Evolutionary conservation across 1,140 invertebrate species (phyloP), one percentile per base, ranked within the genome.

Genomic region (Drosophila dunni): DNA sequence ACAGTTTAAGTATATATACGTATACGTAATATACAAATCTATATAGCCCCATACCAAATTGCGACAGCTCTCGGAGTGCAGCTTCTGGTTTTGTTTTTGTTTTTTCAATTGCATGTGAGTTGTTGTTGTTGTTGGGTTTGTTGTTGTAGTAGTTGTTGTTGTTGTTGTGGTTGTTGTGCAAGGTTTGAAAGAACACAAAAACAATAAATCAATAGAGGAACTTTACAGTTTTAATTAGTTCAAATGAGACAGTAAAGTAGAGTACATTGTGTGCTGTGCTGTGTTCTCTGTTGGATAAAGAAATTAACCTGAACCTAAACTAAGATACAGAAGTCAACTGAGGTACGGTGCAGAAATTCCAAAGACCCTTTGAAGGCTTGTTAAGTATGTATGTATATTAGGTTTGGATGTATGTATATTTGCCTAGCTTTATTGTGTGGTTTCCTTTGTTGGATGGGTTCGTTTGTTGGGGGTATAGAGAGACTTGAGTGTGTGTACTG

Each of bases 51-150:
- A 92, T 92, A 92, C 91, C 91, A 92, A 91, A 84, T 92, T 92
- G 91, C 91, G 91, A 92, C 91, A 92, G 81, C 91, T 92, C 82
- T 92, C 91, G 84, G 91, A 91, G 91, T 91, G 81, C 91, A 91
- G 75, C 89, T 90, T 89, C 91, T 92, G 78, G 81, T 91, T 90
- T 83, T 83, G 54, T 76, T 82, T 78, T 79, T 76, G 54, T 76
- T 82, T 78, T 79, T 76, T 60, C 6, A 65, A 34, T 60, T 69
- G 64, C 58, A 73, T 69, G 36, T 67, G 44, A 65, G 42, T 69
- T 56, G 67, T 66, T 79, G 62, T 71, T 80, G 56, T 66, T 73
- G 51, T 54, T 38, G 51, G 17, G 17, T 20, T 61, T 64, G 56
- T 70, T 38, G 57, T 72, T 57, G 56, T 45, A 15, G 62, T 65